Percentiles rank a stretch among this genome's conserved stretches.
Conservation (phyloP, 2,797 vertebrate genomes). For the Danio albolineatus region DNA sequence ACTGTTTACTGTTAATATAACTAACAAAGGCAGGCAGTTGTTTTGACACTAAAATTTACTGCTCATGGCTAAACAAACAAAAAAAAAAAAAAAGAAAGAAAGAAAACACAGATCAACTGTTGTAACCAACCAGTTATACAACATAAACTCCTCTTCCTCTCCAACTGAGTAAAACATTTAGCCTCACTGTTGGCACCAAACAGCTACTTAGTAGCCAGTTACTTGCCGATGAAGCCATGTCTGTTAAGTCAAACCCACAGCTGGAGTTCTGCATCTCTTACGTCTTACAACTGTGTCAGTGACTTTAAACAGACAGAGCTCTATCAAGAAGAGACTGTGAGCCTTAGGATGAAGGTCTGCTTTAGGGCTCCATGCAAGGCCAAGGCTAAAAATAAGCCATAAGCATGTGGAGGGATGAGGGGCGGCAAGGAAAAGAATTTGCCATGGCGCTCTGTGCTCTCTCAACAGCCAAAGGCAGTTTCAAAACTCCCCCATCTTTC, state of each 20-base stretch:
- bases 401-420: slow-evolving; percentile 73
- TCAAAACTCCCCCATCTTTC: slow-evolving; percentile 9
- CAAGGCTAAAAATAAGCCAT: slow-evolving; percentile 57
- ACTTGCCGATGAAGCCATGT: slow-evolving; percentile 41
- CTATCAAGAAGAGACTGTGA: slow-evolving; percentile 71
- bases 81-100: too few relatives aligned
- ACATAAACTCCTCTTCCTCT: neutral
- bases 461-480: slow-evolving; percentile 63
- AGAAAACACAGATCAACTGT: neutral
- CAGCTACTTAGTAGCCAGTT: slow-evolving; percentile 66
- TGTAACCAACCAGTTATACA: neutral
- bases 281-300: slow-evolving; percentile 66
- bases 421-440: slow-evolving; percentile 61
- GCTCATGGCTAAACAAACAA: neutral
- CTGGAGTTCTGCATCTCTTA: slow-evolving; percentile 65
- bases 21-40: neutral
- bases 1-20: neutral
- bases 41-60: neutral
- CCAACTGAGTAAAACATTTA: slow-evolving; percentile 62
- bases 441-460: slow-evolving; percentile 61
- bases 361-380: slow-evolving; percentile 63
- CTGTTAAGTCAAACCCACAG: slow-evolving; percentile 56
- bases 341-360: slow-evolving; percentile 73
- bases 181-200: slow-evolving; percentile 66
- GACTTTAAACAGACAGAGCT: slow-evolving; percentile 66